These are phyloP conservation scores for Camptogramma bilineatum DNA, from an alignment of 2,888 invertebrate genomes.

Conservation along the genomic window DNA sequence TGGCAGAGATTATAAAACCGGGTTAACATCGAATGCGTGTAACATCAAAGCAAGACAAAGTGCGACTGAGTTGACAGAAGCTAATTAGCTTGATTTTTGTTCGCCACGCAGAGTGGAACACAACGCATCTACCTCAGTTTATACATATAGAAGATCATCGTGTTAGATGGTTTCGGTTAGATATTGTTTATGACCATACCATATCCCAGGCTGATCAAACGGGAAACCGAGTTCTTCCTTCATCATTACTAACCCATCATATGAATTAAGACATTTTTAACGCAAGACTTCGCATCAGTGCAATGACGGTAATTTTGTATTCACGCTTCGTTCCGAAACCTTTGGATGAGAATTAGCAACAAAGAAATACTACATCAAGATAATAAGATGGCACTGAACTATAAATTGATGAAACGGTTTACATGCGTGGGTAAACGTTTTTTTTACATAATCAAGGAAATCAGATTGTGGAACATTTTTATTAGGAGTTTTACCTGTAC, in stretches of 20 bases:
- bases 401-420: conserved; percentile 56
- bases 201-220: not conserved
- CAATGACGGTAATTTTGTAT: conserved; percentile 24
- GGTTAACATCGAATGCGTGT: too few species aligned
- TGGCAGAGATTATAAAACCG: too few species aligned
- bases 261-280: conserved; percentile 15
- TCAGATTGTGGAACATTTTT: conserved; percentile 58
- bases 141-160: too few species aligned
- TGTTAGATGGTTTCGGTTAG: too few species aligned
- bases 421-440: conserved; percentile 48
- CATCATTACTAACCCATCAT: not conserved
- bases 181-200: too few species aligned
- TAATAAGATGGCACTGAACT: conserved; percentile 58
- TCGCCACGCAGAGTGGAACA: too few species aligned
- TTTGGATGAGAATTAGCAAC: conserved; percentile 17
- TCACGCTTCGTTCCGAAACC: conserved; percentile 31
- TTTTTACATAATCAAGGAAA: conserved; percentile 63
- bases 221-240: not conserved
- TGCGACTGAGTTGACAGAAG: too few species aligned
- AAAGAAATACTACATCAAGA: conserved; percentile 37
- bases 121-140: too few species aligned
- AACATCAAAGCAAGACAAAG: too few species aligned
- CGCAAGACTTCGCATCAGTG: conserved; percentile 4
- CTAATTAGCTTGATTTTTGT: too few species aligned
- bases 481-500: conserved; percentile 11